These are phyloP conservation scores for Melangyna quadrimaculata DNA, from an alignment of 2,888 invertebrate species.

Conservation along the genomic window DNA sequence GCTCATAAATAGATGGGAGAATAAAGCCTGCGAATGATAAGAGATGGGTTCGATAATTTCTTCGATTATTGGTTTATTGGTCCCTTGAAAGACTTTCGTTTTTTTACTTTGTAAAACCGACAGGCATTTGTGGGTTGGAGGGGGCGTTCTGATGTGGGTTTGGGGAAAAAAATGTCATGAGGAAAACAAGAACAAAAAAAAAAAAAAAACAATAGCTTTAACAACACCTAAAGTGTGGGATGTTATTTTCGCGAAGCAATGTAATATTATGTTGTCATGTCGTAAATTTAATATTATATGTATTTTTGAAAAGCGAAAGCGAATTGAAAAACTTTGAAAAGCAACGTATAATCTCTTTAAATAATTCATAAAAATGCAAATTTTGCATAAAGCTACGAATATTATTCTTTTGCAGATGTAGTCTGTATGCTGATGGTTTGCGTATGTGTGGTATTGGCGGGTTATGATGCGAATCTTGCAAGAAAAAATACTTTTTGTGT, in stretches of 20 bases:
- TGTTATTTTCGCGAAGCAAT: slow-evolving; percentile 8
- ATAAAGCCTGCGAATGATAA: slow-evolving; percentile 51
- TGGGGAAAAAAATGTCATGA: background rate
- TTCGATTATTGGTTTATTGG: slow-evolving; percentile 70
- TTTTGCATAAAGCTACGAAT: background rate
- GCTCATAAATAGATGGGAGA: slow-evolving; percentile 51
- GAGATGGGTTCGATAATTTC: slow-evolving; percentile 59
- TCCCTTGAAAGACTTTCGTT: slow-evolving; percentile 33
- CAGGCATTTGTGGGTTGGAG: background rate
- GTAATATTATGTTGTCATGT: slow-evolving; percentile 7
- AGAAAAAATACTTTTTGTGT: background rate
- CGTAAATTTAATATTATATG: slow-evolving; percentile 26
- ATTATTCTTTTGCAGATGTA: background rate
- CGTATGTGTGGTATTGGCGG: background rate
- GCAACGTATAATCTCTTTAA: background rate
- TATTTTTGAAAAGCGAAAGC: background rate
- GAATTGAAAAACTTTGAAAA: slow-evolving; percentile 1
- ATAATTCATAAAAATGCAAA: slow-evolving; percentile 24
- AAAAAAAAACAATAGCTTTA: slow-evolving; percentile 23
- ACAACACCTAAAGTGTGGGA: slow-evolving; percentile 1
- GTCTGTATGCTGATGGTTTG: background rate
- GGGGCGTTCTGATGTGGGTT: background rate
- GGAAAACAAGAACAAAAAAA: too few species aligned
- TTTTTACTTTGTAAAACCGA: background rate
- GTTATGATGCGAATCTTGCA: background rate